Evolutionary conservation across 2,888 invertebrate genomes (phyloP), one percentile per base, ranked within the genome.

Genomic region (Caenorhabditis auriculariae): DNA sequence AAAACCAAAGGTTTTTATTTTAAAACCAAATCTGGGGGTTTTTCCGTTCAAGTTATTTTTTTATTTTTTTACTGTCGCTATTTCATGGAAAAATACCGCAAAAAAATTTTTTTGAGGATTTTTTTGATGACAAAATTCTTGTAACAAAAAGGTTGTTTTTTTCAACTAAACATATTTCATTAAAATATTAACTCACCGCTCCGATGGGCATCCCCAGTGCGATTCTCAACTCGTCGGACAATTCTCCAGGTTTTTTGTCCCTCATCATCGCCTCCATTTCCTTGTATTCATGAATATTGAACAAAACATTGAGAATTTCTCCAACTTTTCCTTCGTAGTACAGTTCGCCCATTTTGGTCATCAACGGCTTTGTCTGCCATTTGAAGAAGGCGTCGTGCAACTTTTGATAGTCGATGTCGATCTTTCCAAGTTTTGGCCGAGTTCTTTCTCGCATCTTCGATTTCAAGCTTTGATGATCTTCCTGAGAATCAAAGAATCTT

Each of bases 371-470:
- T 0, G 94, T 94, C 83, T 99, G 98, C 93, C 94, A 98, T 82
- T 91, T 90, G 86, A 98, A 98, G 85, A 98, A 98, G 0, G 98
- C 98, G 81, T 99, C 98, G 78, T 98, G 98, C 24, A 99, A 84
- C 82, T 99, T 98, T 83, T 99, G 96, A 82, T 98, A 99, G 84
- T 99, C 98, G 70, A 98, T 99, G 82, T 99, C 98, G 76, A 98
- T 98, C 86, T 96, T 96, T 29, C 98, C 98, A 80, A 98, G 88
- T 84, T 98, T 99, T 0, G 98, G 98, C 23, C 98, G 87, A 0
- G 94, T 89, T 60, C 93, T 87, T 82, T 98, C 98, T 23, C 96
- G 67, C 80, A 80, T 80, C 56, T 78, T 78, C 39, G 70, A 70
- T 53, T 80, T 80, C 1, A 94, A 84, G 0, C 92, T 91, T 81